A percentile compares a stretch with the other conserved stretches of the same genome.
phyloP scores from a whole-genome alignment of 2,797 vertebrate genomes.

The Paedocypris micromegethes region DNA sequence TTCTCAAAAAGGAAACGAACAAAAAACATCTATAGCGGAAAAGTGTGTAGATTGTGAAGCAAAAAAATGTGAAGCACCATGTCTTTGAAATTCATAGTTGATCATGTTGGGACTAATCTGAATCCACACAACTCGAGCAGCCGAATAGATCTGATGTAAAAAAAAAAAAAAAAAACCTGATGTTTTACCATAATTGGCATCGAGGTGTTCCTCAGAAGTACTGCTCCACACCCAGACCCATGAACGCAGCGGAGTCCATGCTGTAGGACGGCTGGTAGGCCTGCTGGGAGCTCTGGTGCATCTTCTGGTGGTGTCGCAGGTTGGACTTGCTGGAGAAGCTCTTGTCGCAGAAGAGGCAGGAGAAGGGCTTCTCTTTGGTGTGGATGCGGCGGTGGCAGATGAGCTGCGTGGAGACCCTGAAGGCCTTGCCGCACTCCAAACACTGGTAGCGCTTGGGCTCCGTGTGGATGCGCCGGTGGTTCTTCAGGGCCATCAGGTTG shows the following conservation, averaged over 20 bases:
- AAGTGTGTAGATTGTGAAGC: too few species aligned
- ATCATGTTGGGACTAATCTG: too few species aligned
- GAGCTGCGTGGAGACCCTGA: conserved; percentile 80
- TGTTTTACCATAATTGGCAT: conserved; percentile 66
- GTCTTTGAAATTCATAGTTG: too few species aligned
- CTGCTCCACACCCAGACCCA: conserved; percentile 70
- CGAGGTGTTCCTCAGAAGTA: conserved; percentile 61
- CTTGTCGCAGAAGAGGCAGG: conserved; percentile 69
- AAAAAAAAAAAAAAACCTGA: conserved; percentile 55
- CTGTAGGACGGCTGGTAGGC: conserved; percentile 60
- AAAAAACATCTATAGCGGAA: too few species aligned
- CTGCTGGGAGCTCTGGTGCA: conserved; percentile 67
- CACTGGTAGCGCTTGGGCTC: conserved; percentile 86
- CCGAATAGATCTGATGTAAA: too few species aligned
- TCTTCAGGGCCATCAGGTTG: conserved; percentile 83
- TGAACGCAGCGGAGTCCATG: conserved; percentile 64
- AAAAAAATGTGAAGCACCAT: too few species aligned
- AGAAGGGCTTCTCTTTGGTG: conserved; percentile 79
- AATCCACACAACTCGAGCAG: too few species aligned
- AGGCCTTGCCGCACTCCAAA: conserved; percentile 76
- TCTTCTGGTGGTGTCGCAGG: conserved; percentile 74
- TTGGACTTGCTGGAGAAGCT: conserved; percentile 79
- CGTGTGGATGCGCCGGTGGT: conserved; percentile 81
- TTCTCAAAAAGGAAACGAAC: too few species aligned
- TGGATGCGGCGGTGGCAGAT: conserved; percentile 83